Base-by-base conservation (phyloP, 2,797 vertebrate genomes). In the Crax fasciolata region DNA sequence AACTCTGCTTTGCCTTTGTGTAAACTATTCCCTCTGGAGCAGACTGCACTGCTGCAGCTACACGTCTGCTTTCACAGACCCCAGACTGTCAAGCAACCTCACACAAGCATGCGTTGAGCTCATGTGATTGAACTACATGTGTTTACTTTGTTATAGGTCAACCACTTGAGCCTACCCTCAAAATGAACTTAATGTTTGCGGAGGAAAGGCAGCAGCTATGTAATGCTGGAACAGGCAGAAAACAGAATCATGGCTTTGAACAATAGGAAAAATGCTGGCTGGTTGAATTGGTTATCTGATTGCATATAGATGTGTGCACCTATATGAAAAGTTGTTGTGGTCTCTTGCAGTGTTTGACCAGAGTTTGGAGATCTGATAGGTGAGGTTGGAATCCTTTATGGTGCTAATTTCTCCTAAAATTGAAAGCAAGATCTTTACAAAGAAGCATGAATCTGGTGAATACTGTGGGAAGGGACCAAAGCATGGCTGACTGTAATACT, bases 121-220 rank as follows among this genome's bases (percentile, higher is more conserved):
- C 94, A 93, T 93, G 59, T 91, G 73, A 91, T 84, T 51, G 83
- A 95, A 74, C 88, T 95, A 72, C 96, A 41, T 92, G 62, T 97
- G 95, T 98, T 98, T 98, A 97, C 95, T 97, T 95, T 96, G 28
- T 51, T 88, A 87, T 92, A 88, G 93, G 74, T 96, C 81, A 84
- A 85, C 97, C 96, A 84, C 97, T 97, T 94, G 87, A 96, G 92
- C 76, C 96, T 97, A 97, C 97, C 97, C 97, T 97, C 94, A 93
- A 88, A 80, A 77, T 97, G 97, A 98, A 96, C 97, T 96, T 95
- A 94, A 91, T 97, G 96, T 95, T 96, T 97, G 96, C 2, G 2
- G 95, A 96, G 80, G 77, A 96, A 96, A 71, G 84, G 82, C 89
- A 88, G 93, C 84, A 94, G 84, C 85, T 97, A 97, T 97, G 89